Conservation (phyloP, 2,888 invertebrate species). For the Hirtodrosophila confusa region DNA sequence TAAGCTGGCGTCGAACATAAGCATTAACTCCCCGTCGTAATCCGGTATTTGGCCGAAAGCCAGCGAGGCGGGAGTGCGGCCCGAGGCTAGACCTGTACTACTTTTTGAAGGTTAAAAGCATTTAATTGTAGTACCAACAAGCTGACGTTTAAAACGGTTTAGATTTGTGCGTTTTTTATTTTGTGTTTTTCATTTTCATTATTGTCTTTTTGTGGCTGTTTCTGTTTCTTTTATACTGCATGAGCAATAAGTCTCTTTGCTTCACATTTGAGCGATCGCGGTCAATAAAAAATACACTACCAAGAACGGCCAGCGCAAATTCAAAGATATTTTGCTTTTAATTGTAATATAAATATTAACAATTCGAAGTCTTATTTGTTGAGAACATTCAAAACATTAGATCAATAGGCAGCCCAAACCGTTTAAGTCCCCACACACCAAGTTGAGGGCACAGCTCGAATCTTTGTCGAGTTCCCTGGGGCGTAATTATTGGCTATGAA, state of each 20-base stretch:
- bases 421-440: too few relatives aligned
- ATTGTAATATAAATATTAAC: neutral
- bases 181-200: slow-evolving; percentile 19
- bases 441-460: too few relatives aligned
- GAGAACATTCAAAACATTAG: too few relatives aligned
- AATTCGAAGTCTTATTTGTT: neutral
- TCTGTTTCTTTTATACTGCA: slow-evolving; percentile 47
- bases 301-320: slow-evolving; percentile 11
- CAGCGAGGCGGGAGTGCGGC: slow-evolving; percentile 43
- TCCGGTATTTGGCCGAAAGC: slow-evolving; percentile 65
- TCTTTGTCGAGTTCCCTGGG: too few relatives aligned
- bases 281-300: slow-evolving; percentile 61
- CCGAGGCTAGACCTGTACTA: slow-evolving; percentile 72
- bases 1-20: slow-evolving; percentile 16
- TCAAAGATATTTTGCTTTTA: slow-evolving; percentile 5
- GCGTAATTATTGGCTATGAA: too few relatives aligned
- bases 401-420: too few relatives aligned
- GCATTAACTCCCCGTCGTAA: slow-evolving; percentile 57
- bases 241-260: slow-evolving; percentile 49
- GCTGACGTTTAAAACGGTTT: slow-evolving; percentile 54
- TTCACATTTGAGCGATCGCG: slow-evolving; percentile 80
- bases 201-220: slow-evolving; percentile 25
- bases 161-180: slow-evolving; percentile 50
- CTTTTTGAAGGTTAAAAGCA: slow-evolving; percentile 79
- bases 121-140: slow-evolving; percentile 62